Conservation (phyloP, 2,888 invertebrate genomes). For the Neoitamus cyanurus region DNA sequence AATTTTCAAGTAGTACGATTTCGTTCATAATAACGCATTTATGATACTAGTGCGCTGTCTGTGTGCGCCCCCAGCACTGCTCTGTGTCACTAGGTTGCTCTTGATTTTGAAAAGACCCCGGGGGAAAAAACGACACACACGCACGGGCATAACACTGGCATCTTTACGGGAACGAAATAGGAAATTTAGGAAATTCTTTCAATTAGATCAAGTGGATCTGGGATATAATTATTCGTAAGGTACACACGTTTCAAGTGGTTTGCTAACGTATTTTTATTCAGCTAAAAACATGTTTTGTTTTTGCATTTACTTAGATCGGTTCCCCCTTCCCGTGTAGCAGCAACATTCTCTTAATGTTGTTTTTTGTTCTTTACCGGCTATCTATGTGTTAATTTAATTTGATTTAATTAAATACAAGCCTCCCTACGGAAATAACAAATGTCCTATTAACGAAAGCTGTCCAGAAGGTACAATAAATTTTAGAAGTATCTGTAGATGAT, state of each 20-base stretch:
- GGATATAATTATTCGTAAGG: neutral
- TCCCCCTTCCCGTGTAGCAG: no score
- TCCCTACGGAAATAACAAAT: no score
- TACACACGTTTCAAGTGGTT: neutral
- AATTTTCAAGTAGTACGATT: slow-evolving; percentile 51
- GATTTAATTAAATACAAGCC: no score
- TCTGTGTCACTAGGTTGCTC: slow-evolving; percentile 13
- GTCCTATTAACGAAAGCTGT: no score
- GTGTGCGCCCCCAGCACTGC: neutral
- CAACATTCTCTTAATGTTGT: no score
- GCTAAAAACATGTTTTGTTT: no score
- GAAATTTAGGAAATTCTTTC: neutral
- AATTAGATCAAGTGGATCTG: neutral
- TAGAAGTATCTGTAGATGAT: no score
- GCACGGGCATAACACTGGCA: neutral
- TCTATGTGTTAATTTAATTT: no score
- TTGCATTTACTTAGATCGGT: no score
- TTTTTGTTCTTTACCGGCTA: no score
- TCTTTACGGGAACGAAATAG: neutral
- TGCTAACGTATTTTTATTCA: neutral
- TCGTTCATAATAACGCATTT: slow-evolving; percentile 35
- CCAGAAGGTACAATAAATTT: no score
- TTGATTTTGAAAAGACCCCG: neutral
- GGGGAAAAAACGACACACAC: neutral
- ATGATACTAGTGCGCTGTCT: neutral